phyloP scores from a whole-genome alignment of 2,113 vertebrate species.

The Condylura cristata region DNA sequence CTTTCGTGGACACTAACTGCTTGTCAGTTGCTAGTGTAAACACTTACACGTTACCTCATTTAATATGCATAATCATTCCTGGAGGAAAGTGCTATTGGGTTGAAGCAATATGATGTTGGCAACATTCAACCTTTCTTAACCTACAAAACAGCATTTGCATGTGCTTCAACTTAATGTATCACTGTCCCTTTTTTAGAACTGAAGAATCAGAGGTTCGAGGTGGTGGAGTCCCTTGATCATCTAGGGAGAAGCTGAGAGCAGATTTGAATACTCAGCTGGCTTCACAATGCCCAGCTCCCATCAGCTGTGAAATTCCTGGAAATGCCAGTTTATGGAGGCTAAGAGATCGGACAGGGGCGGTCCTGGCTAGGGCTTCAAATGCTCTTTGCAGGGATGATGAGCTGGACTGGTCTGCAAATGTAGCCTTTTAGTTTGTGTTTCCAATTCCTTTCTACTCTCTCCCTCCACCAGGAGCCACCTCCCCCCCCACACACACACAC shows the following conservation, averaged over 20 bases:
- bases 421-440: slow-evolving; percentile 56
- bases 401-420: slow-evolving; percentile 37
- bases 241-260: neutral
- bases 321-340: slow-evolving; percentile 1
- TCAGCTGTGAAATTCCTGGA: slow-evolving; percentile 49
- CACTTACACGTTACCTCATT: neutral
- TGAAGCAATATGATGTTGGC: neutral
- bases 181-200: neutral
- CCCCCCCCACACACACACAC: neutral
- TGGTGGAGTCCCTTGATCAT: neutral
- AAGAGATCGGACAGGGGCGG: neutral
- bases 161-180: neutral
- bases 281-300: neutral
- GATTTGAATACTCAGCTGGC: neutral
- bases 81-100: neutral
- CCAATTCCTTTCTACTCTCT: slow-evolving; percentile 43
- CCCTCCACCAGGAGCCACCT: slow-evolving; percentile 43
- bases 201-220: neutral
- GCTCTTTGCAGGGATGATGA: neutral
- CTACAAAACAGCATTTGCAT: neutral
- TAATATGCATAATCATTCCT: neutral
- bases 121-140: slow-evolving; percentile 27
- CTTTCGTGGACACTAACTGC: neutral
- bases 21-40: neutral
- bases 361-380: slow-evolving; percentile 52